Conservation (phyloP, 23 tunicate species). For the Ascidia mentula region DNA sequence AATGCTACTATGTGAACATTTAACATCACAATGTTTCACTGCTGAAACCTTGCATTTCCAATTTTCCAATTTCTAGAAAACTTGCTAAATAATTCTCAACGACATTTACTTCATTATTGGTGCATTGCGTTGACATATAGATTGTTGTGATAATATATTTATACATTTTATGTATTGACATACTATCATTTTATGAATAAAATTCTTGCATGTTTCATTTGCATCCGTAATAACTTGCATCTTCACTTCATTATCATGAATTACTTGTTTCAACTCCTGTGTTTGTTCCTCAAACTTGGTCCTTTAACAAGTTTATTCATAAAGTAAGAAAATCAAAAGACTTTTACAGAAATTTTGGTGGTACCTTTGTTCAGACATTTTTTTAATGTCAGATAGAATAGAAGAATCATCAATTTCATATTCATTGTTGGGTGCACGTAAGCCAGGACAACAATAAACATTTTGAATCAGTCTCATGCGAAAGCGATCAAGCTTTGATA, state of each 20-base stretch:
- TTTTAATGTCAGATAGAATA: constrained; percentile 44
- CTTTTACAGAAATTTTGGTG: not conserved
- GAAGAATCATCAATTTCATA: constrained; percentile 48
- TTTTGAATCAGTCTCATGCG: constrained; percentile 37
- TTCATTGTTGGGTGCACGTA: constrained; percentile 57
- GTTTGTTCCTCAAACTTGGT: not conserved
- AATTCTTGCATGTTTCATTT: not conserved
- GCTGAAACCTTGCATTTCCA: no score
- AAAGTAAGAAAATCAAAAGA: not conserved
- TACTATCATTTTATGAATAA: not conserved
- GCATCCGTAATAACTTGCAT: not conserved
- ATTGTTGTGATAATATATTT: no score
- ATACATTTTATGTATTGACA: no score
- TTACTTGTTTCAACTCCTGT: not conserved
- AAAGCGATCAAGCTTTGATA: constrained; percentile 50
- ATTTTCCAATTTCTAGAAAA: no score
- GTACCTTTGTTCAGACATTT: constrained; percentile 40
- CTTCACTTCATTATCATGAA: not conserved
- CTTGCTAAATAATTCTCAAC: no score
- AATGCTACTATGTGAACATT: no score
- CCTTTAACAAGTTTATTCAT: not conserved
- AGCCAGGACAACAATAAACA: constrained; percentile 60
- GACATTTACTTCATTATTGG: no score
- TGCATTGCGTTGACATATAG: no score
- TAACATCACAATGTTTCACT: no score